Base-by-base conservation (phyloP, 1,140 invertebrate species). In the Dreissena polymorpha region DNA sequence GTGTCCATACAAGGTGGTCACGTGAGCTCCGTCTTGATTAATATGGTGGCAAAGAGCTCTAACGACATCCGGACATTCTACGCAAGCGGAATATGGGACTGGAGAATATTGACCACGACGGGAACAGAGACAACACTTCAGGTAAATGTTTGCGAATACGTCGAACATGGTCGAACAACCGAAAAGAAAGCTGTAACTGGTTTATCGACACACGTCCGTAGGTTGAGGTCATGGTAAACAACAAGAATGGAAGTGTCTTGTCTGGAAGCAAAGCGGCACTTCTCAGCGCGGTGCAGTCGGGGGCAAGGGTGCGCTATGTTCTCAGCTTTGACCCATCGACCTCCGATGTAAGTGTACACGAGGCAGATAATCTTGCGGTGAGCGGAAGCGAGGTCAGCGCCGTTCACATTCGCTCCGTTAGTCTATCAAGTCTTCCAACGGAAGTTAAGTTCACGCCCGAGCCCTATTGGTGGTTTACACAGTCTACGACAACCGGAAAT, bases 391-490 rank as follows among this genome's bases (percentile, higher is more conserved):
- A 60, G 12, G 60, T 76, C 39, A 60, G 57, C 21, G 73, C 73
- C 0, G 2, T n/a, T 14, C 73, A 76, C 60, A 60, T 76, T 13
- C 50, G 73, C n/a, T 63, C 73, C 10, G 60, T 76, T 0, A 76
- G 73, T 64, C 0, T 63, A 39, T 8, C 0, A 64, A 10, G 3
- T 2, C 10, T 21, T 0, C 23, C 21, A 2, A 50, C 23, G 16
- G 73, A 76, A 39, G 7, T 27, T 16, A 0, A n/a, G 18, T 76
- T 76, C 29, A 12, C 3, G 10, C 1, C 8, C 14, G 27, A 76
- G 14, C 73, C 73, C 10, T 76, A 64, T 27, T 76, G 25, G 23
- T 76, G 57, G 5, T 76, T 76, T 18, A 76, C 73, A 2, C 60
- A 63, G 23, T 27, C 73, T n/a, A 25, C 73, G 23, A 76, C 73